phyloP scores from a whole-genome alignment of 2,888 invertebrate species.

The Oligia latruncula region DNA sequence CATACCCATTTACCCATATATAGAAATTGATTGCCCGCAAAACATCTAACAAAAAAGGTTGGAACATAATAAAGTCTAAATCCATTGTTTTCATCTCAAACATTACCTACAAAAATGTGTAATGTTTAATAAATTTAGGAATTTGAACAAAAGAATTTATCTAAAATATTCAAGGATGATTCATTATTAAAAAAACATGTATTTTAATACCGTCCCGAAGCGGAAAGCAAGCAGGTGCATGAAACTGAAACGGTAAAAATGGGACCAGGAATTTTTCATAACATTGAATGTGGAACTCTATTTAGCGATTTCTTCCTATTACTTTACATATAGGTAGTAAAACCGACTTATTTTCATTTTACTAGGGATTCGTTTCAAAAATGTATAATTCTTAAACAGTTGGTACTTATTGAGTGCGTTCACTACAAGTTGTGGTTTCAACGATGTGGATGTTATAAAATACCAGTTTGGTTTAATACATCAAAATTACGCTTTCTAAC shows the following conservation, averaged over 20 bases:
- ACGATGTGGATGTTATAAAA: conserved; percentile 8
- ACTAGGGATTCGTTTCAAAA: background rate
- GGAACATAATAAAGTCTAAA: conserved; percentile 28
- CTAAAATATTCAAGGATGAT: background rate
- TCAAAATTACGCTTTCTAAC: conserved; percentile 28
- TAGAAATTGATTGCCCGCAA: conserved; percentile 51
- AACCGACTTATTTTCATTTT: background rate
- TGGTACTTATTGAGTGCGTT: background rate
- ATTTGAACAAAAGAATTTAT: conserved; percentile 17
- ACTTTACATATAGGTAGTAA: conserved; percentile 46
- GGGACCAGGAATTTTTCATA: conserved; percentile 60
- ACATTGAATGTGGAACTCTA: conserved; percentile 58
- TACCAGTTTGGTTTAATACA: conserved; percentile 19
- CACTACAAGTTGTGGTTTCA: background rate
- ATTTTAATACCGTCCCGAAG: conserved; percentile 30
- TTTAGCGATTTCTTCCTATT: conserved; percentile 52
- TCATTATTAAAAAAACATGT: conserved; percentile 23
- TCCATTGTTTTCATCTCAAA: conserved; percentile 43
- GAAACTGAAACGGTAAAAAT: conserved; percentile 56
- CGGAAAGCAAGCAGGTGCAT: conserved; percentile 55
- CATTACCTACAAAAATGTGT: conserved; percentile 8
- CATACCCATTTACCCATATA: conserved; percentile 45
- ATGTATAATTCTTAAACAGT: background rate
- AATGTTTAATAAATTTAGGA: conserved; percentile 31
- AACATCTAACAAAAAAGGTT: conserved; percentile 48